Conservation (phyloP, 30 jellyfish, hydroid and myxozoan genomes). For the Pelagia noctiluca region DNA sequence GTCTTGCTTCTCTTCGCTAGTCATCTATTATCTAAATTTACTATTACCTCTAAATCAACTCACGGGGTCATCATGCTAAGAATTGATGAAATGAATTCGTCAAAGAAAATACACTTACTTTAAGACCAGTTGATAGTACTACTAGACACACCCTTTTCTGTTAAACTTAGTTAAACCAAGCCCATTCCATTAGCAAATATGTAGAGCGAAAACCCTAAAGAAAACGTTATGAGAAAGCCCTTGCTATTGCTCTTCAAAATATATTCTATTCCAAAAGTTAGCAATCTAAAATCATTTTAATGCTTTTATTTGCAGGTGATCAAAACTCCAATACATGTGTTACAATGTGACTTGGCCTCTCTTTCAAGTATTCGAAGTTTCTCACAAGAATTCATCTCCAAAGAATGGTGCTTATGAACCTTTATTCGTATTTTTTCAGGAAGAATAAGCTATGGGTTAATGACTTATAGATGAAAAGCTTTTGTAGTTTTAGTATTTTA, state of each 20-base stretch:
- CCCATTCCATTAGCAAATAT: neutral
- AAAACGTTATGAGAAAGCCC: neutral
- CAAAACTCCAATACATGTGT: constrained; percentile 59
- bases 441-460: too few species aligned
- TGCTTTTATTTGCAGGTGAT: constrained; percentile 43
- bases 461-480: too few species aligned
- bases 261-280: neutral
- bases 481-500: neutral
- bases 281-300: neutral
- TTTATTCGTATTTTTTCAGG: too few species aligned
- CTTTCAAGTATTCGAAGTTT: constrained; percentile 76
- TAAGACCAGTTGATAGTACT: too few species aligned
- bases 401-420: constrained; percentile 57
- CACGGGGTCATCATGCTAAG: too few species aligned
- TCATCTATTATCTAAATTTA: too few species aligned
- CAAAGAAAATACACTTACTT: too few species aligned
- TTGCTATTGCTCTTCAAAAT: neutral
- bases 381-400: constrained; percentile 62
- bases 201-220: neutral
- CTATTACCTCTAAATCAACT: too few species aligned
- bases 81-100: too few species aligned
- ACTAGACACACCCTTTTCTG: too few species aligned
- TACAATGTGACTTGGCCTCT: constrained; percentile 87
- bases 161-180: too few species aligned
- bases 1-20: too few species aligned